Conservation (phyloP, 2,888 invertebrate species). For the Idaea biselata region DNA sequence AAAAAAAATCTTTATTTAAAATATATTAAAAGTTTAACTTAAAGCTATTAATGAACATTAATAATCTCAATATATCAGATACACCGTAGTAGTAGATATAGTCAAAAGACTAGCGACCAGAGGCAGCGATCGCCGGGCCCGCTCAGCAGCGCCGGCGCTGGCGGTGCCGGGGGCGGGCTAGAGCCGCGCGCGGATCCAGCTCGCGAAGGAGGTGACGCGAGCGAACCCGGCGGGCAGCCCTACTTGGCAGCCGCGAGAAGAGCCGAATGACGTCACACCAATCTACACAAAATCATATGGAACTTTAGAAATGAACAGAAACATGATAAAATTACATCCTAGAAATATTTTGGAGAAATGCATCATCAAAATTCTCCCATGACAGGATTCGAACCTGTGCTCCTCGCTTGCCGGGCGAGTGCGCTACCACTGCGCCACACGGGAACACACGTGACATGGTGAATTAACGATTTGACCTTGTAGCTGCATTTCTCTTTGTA, state of each 20-base stretch:
- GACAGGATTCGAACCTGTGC: too few species aligned
- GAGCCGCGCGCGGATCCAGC: constrained; percentile 32
- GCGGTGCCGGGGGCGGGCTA: constrained; percentile 9
- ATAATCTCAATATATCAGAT: neutral
- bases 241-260: constrained; percentile 29
- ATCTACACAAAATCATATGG: constrained; percentile 19
- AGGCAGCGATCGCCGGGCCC: neutral
- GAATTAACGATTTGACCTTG: too few species aligned
- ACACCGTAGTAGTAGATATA: neutral
- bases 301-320: neutral
- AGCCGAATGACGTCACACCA: constrained; percentile 32
- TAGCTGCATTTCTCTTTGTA: too few species aligned
- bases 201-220: constrained; percentile 32
- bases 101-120: neutral
- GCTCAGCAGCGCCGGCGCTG: neutral
- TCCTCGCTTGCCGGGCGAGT: too few species aligned
- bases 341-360: too few species aligned
- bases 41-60: neutral
- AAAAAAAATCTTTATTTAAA: neutral
- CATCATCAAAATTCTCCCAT: too few species aligned
- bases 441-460: too few species aligned
- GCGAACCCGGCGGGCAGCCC: constrained; percentile 32
- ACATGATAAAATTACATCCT: too few species aligned
- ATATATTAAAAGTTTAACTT: neutral
- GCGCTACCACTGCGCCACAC: too few species aligned